Evolutionary conservation across 2,113 vertebrate genomes (phyloP).

Genomic region (Seriola aureovittata): DNA sequence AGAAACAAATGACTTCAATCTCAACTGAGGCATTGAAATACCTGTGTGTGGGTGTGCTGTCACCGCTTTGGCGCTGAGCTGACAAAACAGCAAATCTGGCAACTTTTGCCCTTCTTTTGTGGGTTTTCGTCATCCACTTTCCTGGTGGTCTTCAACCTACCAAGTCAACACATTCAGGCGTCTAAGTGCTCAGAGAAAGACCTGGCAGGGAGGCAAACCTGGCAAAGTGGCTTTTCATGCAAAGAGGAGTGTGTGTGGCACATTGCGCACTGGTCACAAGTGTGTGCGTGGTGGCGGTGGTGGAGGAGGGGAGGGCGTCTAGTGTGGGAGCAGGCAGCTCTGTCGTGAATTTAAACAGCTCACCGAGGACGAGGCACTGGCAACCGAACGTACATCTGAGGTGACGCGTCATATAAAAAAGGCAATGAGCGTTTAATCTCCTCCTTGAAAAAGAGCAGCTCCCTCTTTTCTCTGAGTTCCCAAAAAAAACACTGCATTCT

Average conservation of each 20-base stretch:
- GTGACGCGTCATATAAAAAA: conserved; percentile 70
- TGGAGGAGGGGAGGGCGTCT: neutral
- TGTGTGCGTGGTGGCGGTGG: neutral
- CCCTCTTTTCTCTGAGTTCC: conserved; percentile 28
- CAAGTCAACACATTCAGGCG: conserved; percentile 45
- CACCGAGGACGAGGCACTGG: conserved; percentile 52
- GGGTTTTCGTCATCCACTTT: conserved; percentile 65
- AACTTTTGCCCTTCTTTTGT: conserved; percentile 53
- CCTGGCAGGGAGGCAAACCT: conserved; percentile 54
- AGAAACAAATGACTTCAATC: conserved; percentile 55
- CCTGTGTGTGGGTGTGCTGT: conserved; percentile 65
- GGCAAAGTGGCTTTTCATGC: conserved; percentile 53
- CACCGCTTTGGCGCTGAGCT: conserved; percentile 44
- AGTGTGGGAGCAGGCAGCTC: conserved; percentile 44
- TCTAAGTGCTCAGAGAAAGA: conserved; percentile 46
- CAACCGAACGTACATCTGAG: conserved; percentile 60
- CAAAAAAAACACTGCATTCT: conserved; percentile 63
- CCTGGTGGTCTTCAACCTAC: conserved; percentile 72
- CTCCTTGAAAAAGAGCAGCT: conserved; percentile 45
- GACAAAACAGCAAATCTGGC: conserved; percentile 65
- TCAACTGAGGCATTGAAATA: conserved; percentile 57
- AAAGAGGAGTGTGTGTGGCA: conserved; percentile 49
- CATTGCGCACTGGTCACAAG: conserved; percentile 22
- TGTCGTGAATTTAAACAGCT: conserved; percentile 68
- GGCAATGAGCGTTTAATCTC: conserved; percentile 67